These are phyloP conservation scores for Metridium senile DNA, from an alignment of 92 coral and sea anemone genomes.

Conservation along the genomic window DNA sequence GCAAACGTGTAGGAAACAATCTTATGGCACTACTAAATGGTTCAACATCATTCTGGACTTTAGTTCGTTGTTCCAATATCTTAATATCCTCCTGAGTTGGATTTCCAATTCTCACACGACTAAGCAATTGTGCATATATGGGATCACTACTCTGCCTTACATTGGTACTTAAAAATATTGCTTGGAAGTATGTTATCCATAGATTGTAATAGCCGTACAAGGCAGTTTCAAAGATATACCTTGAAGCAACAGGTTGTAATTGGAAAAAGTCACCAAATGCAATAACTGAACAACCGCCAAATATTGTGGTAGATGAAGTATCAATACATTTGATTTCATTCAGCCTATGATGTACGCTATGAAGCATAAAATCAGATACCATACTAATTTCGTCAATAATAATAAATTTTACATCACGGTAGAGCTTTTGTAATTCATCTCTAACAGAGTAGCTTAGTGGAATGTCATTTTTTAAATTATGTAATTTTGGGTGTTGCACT, in stretches of 20 bases:
- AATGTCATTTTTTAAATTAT: constrained; percentile 5
- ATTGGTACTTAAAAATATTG: constrained; percentile 43
- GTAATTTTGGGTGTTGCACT: constrained; percentile 38
- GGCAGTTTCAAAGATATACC: constrained; percentile 21
- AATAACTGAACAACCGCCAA: constrained; percentile 38
- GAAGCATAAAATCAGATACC: constrained; percentile 37
- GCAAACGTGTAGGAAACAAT: constrained; percentile 26
- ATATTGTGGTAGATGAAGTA: constrained; percentile 6
- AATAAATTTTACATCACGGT: constrained; percentile 26
- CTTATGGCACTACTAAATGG: constrained; percentile 31
- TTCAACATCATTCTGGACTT: not conserved
- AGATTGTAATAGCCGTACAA: constrained; percentile 24
- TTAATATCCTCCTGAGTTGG: constrained; percentile 15
- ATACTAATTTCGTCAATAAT: constrained; percentile 47
- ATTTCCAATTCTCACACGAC: constrained; percentile 29
- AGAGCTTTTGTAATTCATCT: constrained; percentile 32
- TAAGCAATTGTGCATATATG: constrained; percentile 35
- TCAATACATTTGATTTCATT: constrained; percentile 33
- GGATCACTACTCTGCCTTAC: constrained; percentile 31
- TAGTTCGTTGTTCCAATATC: constrained; percentile 8
- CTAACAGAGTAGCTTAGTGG: constrained; percentile 29
- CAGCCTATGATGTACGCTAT: constrained; percentile 28
- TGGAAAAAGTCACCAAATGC: constrained; percentile 38
- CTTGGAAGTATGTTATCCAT: constrained; percentile 29
- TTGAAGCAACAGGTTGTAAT: constrained; percentile 32